Base-by-base conservation (phyloP, 2,888 invertebrate genomes). In the Malachius bipustulatus region DNA sequence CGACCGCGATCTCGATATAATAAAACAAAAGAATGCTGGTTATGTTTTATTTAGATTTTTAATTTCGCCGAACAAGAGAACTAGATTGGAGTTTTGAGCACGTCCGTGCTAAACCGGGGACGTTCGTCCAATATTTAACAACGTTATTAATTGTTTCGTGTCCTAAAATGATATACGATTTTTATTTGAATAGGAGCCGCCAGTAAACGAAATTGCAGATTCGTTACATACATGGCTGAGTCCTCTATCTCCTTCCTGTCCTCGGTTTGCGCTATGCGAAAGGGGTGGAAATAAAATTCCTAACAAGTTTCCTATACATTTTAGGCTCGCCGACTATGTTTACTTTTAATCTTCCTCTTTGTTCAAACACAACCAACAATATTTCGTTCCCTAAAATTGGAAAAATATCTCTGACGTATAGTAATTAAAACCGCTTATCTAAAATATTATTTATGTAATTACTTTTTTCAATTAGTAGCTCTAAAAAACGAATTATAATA, bases 41-140 rank as follows among this genome's bases (percentile, higher is more conserved):
- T 56, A 55, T 52, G 56, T 55, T 57, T 56, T 57, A 57, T 59
- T 59, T 56, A 55, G 55, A 56, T 55, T 57, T 57, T 58, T 56
- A 57, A 55, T 57, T 56, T 49, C 47, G 43, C 42, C 49, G 47
- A 48, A 52, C 51, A 50, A 54, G 51, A 45, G 52, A 50, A 44
- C 45, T 44, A 47, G 46, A 48, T 51, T 47, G 51, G 50, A 46
- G 45, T 45, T 47, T 44, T 37, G 42, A 40, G 42, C 48, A 46
- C 48, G 51, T 46, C 46, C 45, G 45, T 41, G 40, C 42, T 41
- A 38, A 36, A 24, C 16, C 14, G 16, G 13, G 32, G 26, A 41
- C 45, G 44, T 43, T 44, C 41, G 48, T 48, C 55, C 52, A 47
- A 56, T 55, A 55, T 54, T 56, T 54, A 56, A 56, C 54, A 48